A percentile compares a stretch with the other conserved stretches of the same genome.
Evolutionary conservation across 2,888 invertebrate species (phyloP).

Genomic region (Stenurella melanura): DNA sequence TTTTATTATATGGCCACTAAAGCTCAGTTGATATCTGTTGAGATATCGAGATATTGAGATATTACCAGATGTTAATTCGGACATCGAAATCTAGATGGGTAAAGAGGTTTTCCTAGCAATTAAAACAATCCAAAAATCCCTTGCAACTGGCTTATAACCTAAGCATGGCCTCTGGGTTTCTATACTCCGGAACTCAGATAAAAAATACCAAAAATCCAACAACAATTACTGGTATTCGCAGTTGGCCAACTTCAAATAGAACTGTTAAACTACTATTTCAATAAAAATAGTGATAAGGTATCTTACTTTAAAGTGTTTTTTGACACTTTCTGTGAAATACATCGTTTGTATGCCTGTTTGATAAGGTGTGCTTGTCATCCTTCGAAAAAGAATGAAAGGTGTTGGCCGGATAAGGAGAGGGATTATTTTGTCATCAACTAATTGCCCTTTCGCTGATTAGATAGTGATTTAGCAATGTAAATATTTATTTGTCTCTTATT

Average conservation of each 20-base stretch:
- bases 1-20: too few species aligned
- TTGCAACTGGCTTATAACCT: too few species aligned
- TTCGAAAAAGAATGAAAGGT: constrained; percentile 17
- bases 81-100: too few species aligned
- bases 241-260: background rate
- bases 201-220: too few species aligned
- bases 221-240: background rate
- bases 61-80: too few species aligned
- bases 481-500: constrained; percentile 33
- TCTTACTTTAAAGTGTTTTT: background rate
- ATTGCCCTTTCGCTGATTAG: constrained; percentile 38
- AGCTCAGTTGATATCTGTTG: too few species aligned
- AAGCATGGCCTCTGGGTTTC: too few species aligned
- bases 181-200: too few species aligned
- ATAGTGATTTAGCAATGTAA: constrained; percentile 36
- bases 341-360: background rate
- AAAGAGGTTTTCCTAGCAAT: too few species aligned
- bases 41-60: too few species aligned
- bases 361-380: constrained; percentile 20
- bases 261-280: background rate
- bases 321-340: constrained; percentile 19
- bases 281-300: background rate
- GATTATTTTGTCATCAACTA: constrained; percentile 24
- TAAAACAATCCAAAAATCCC: too few species aligned
- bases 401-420: constrained; percentile 34